Conservation (phyloP, 2,113 vertebrate genomes). For the Myotis lucifugus region DNA sequence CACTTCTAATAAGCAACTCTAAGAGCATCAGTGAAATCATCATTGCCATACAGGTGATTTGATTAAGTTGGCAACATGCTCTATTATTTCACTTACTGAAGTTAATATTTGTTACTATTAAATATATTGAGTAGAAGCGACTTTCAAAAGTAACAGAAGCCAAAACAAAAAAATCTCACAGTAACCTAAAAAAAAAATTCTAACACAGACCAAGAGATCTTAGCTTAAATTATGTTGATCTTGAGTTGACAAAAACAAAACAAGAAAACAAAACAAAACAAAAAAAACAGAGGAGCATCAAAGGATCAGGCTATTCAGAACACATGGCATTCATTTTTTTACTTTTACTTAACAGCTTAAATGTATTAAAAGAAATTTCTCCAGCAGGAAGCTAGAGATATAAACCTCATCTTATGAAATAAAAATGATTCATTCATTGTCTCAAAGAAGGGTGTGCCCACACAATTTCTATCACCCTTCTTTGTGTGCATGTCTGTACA, state of each 20-base stretch:
- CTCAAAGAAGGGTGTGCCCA: not conserved
- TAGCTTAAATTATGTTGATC: not conserved
- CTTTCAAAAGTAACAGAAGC: not conserved
- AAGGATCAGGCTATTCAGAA: not conserved
- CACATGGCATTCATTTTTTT: not conserved
- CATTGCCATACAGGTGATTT: not conserved
- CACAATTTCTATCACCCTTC: too few species aligned
- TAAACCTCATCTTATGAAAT: not conserved
- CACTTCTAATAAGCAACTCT: not conserved
- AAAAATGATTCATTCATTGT: not conserved
- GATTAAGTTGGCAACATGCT: not conserved
- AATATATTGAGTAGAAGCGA: not conserved
- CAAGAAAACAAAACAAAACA: not conserved
- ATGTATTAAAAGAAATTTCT: not conserved
- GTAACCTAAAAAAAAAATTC: not conserved
- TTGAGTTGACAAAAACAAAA: not conserved
- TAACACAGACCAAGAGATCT: not conserved
- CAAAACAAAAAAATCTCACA: not conserved
- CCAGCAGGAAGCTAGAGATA: not conserved
- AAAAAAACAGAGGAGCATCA: not conserved
- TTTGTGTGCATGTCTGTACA: fast-evolving
- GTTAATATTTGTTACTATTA: not conserved
- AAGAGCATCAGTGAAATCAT: not conserved
- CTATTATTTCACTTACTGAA: not conserved
- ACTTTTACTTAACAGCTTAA: not conserved